Evolutionary conservation across 2,113 vertebrate species (phyloP).

Genomic region (Rhinoptilus africanus): DNA sequence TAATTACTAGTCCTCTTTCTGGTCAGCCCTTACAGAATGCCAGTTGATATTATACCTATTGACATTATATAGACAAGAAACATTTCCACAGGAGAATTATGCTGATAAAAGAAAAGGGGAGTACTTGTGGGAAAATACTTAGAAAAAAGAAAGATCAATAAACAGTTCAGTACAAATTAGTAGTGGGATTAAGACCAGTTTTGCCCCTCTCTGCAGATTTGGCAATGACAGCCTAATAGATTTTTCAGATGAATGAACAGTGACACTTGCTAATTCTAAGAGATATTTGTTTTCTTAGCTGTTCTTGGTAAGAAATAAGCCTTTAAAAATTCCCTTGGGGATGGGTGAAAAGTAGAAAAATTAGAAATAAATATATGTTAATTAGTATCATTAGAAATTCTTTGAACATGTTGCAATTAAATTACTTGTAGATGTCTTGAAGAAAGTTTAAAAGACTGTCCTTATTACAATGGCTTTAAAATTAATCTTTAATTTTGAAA

Average conservation of each 20-base stretch:
- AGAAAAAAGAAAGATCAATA: background rate
- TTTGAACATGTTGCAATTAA: background rate
- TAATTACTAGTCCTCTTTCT: background rate
- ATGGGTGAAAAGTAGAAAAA: background rate
- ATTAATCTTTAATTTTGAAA: background rate
- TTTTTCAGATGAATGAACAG: background rate
- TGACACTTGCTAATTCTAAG: background rate
- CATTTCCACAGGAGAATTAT: background rate
- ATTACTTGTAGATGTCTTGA: background rate
- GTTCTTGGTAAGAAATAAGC: background rate
- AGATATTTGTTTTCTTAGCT: background rate
- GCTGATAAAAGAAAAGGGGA: background rate
- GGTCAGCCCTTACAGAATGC: background rate
- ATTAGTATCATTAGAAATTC: background rate
- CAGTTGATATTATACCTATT: background rate
- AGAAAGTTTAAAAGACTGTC: background rate
- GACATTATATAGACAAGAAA: background rate
- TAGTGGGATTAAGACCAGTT: background rate
- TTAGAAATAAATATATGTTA: background rate
- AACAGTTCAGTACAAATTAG: background rate
- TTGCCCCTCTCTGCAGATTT: background rate
- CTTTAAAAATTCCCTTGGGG: background rate
- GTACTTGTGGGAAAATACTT: background rate
- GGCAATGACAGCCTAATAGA: background rate
- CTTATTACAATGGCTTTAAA: background rate